Evolutionary conservation across 2,113 vertebrate species (phyloP), one percentile per base, ranked within the genome.

Genomic region (Paramisgurnus dabryanus): DNA sequence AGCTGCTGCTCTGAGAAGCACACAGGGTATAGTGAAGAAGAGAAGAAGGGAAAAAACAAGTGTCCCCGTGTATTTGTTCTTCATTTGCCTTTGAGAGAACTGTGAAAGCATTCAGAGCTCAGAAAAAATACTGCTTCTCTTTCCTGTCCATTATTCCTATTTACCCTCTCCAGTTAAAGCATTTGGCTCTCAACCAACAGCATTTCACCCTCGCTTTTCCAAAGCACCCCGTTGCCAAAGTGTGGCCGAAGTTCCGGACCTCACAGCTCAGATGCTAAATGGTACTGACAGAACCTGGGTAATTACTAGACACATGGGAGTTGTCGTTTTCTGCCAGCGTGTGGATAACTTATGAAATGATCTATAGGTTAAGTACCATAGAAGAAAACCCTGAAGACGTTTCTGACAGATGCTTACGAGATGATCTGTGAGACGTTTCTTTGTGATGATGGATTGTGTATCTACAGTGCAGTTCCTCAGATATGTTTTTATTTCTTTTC

Each of bases 41-140:
- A 63, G 45, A 15, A 71, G 17, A 12, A 22, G 27, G 40, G 18
- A 73, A 22, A 67, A 68, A 84, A 82, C 50, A 60, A 57, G 18
- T 39, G 45, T 63, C 80, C 63, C 61, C 49, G 17, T 8, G 49
- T 34, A 74, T 80, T 78, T 86, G 68, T 69, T 78, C 73, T 84
- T 80, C 70, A 83, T 82, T 75, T 72, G 63, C 73, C 58, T 73
- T 83, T 78, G 69, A 43, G 34, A 78, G 78, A 78, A 67, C 74
- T 40, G 80, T 43, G 65, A 82, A 65, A 34, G 15, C 66, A 27
- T 76, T 75, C 65, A 60, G 18, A 66, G 82, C 70, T 11, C 9
- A 76, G 67, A 61, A 82, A 76, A 47, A 82, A 71, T 61, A 49
- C 41, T 3, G 43, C 67, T 72, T 71, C 68, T 80, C 67, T 76